A percentile compares a stretch with the other conserved stretches of the same genome.
Conservation (phyloP, 2,797 vertebrate species). For the Neosilurus mollespiculum region DNA sequence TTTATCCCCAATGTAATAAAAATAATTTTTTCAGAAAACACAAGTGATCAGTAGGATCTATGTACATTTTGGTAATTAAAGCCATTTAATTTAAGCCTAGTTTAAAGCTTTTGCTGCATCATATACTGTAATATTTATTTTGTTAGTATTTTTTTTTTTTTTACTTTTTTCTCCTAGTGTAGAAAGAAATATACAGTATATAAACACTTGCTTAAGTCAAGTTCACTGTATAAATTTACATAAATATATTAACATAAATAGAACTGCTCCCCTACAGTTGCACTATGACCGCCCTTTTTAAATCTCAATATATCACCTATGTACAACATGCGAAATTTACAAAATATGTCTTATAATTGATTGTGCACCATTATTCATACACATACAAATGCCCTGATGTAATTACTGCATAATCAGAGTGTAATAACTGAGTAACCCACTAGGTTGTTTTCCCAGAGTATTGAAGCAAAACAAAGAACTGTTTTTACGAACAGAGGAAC, state of each 20-base stretch:
- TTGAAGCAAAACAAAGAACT: neutral
- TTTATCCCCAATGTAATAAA: neutral
- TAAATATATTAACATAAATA: neutral
- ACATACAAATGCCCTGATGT: neutral
- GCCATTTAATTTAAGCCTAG: neutral
- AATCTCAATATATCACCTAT: neutral
- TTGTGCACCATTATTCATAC: neutral
- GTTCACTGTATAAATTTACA: neutral
- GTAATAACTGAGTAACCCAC: constrained; percentile 35
- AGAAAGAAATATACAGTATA: neutral
- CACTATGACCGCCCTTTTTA: neutral
- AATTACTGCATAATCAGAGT: constrained; percentile 5
- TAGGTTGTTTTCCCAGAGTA: neutral
- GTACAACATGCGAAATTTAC: neutral
- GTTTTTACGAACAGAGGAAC: neutral
- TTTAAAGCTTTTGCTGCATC: neutral
- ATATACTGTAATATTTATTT: neutral
- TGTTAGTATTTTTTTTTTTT: neutral
- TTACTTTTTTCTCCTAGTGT: neutral
- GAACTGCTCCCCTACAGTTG: neutral
- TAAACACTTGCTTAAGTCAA: neutral
- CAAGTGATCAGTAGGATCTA: neutral
- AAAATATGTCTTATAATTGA: neutral
- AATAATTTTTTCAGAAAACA: neutral
- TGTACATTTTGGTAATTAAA: neutral